Evolutionary conservation across 2,888 invertebrate genomes (phyloP).

Genomic region (Drosophila anomelani): DNA sequence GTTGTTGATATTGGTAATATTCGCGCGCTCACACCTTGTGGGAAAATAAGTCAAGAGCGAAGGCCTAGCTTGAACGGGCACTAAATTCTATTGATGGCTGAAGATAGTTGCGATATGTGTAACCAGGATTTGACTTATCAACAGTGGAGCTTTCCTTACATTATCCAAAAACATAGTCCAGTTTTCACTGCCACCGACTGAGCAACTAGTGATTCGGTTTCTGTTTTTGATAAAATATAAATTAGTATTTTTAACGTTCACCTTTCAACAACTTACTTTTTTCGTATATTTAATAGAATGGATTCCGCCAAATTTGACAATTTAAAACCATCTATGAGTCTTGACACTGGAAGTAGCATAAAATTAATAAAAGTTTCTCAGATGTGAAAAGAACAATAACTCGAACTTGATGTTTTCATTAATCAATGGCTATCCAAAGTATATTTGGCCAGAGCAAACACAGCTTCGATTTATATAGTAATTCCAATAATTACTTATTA

Average conservation of each 20-base stretch:
- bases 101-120: background rate
- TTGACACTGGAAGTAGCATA: background rate
- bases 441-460: background rate
- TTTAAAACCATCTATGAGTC: background rate
- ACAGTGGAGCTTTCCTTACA: no score
- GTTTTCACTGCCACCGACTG: background rate
- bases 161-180: no score
- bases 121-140: background rate
- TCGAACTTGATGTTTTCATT: background rate
- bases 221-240: background rate
- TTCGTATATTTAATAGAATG: background rate
- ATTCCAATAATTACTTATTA: conserved; percentile 4
- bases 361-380: background rate
- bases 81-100: no score
- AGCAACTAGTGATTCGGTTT: background rate
- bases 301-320: background rate
- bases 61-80: background rate
- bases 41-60: conserved; percentile 5
- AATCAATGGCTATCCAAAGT: conserved; percentile 17
- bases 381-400: conserved; percentile 23
- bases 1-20: conserved; percentile 4
- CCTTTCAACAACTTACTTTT: background rate
- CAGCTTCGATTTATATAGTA: background rate
- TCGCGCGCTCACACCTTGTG: background rate
- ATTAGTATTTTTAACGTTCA: background rate